A percentile compares a stretch with the other conserved stretches of the same genome.
Conservation (phyloP, 1,140 invertebrate species). For the Mylabris phalerata region DNA sequence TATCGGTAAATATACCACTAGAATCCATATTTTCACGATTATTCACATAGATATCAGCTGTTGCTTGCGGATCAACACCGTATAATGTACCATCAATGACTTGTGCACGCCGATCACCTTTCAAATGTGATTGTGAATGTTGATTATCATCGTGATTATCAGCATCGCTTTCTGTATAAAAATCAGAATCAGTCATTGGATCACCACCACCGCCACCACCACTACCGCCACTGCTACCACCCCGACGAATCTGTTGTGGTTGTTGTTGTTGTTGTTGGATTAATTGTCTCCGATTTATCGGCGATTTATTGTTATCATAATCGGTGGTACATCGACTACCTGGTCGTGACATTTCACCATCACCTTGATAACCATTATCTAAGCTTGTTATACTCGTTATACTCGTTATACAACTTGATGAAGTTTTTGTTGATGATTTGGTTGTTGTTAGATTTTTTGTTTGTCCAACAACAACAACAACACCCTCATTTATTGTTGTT, state of each 20-base stretch:
- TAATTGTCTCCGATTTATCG: conserved; percentile 41
- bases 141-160: conserved; percentile 67
- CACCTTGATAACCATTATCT: conserved; percentile 79
- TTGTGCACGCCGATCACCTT: conserved; percentile 61
- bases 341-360: conserved; percentile 74
- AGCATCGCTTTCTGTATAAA: conserved; percentile 80
- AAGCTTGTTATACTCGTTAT: conserved; percentile 79
- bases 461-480: neutral
- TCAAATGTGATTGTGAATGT: conserved; percentile 36
- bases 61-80: conserved; percentile 50
- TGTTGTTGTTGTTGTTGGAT: conserved; percentile 34
- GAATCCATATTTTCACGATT: conserved; percentile 71
- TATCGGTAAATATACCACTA: conserved; percentile 76
- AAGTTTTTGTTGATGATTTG: conserved; percentile 49
- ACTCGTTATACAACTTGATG: conserved; percentile 71
- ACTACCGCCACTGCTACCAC: conserved; percentile 26
- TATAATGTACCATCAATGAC: conserved; percentile 80
- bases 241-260: conserved; percentile 36
- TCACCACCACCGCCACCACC: conserved; percentile 54
- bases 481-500: conserved; percentile 11
- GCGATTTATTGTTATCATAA: conserved; percentile 52
- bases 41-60: conserved; percentile 44
- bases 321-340: conserved; percentile 58
- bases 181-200: conserved; percentile 83
- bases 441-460: conserved; percentile 42